A percentile compares a stretch with the other conserved stretches of the same genome.
Evolutionary conservation across 1,140 invertebrate species (phyloP).

Genomic region (Trinorchestia longiramus): DNA sequence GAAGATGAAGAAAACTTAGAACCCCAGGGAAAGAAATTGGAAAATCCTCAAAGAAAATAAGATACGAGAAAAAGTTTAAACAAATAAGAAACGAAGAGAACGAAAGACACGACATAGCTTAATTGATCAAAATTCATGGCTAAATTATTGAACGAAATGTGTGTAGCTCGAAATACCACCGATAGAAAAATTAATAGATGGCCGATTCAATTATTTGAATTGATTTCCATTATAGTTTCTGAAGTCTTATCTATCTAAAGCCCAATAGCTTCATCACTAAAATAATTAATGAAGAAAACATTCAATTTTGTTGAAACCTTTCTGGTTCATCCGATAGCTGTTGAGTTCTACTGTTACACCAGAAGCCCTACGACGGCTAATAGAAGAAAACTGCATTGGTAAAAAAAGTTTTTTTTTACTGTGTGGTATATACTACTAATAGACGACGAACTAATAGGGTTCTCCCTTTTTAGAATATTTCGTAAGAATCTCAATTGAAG

Average conservation of each 20-base stretch:
- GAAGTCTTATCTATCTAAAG: not conserved
- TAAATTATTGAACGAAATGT: not conserved
- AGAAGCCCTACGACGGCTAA: too few species aligned
- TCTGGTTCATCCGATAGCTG: too few species aligned
- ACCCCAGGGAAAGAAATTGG: not conserved
- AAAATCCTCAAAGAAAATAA: not conserved
- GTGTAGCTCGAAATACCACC: not conserved
- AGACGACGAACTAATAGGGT: not conserved
- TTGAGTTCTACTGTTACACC: too few species aligned
- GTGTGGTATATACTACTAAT: not conserved
- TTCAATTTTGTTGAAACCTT: not conserved
- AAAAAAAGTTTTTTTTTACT: not conserved
- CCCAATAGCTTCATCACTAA: not conserved
- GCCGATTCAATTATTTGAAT: not conserved
- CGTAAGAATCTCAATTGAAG: not conserved
- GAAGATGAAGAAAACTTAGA: not conserved
- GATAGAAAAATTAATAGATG: not conserved
- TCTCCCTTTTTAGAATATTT: too few species aligned
- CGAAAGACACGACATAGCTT: not conserved
- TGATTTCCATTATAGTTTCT: not conserved
- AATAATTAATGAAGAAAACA: not conserved
- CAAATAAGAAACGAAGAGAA: not conserved
- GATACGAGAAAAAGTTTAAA: not conserved
- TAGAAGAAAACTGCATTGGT: not conserved
- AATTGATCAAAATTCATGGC: not conserved